Base-by-base conservation (phyloP, 2,113 vertebrate species). In the Zosterops japonicus region DNA sequence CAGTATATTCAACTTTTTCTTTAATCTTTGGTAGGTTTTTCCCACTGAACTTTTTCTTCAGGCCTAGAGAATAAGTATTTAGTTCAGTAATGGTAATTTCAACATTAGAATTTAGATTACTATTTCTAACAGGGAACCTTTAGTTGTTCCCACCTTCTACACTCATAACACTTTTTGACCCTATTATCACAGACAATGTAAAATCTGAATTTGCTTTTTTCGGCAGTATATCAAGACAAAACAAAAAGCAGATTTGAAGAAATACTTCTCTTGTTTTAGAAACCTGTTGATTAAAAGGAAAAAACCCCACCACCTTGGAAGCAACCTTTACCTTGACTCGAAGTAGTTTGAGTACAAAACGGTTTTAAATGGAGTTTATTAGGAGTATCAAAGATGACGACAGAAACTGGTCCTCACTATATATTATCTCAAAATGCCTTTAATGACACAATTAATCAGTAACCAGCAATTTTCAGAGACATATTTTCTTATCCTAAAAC, bases 11-110 rank as follows among this genome's bases (percentile, higher is more conserved):
- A 15, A n/a, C 31, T 4, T 56, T 88, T 93, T 98, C 98, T 6
- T 60, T 59, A 25, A 98, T 97, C 85, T 94, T 92, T 46, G 42
- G 76, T 74, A 98, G 56, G 4, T 35, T 33, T 33, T 44, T 95
- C 41, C 35, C 68, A 55, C 4, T 3, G 13, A 24, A 19, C 16
- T 69, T 94, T 50, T 67, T 82, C 70, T 77, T 94, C 28, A 2
- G 14, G 12, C 83, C 98, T 97, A 86, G 12, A 52, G 31, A 74
- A 15, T 7, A 53, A 80, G 31, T 8, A 85, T 35, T 52, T 50
- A 35, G 11, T 42, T 87, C 47, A 83, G 35, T 36, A 52, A 72
- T 9, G 29, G 59, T 36, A 67, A 72, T 57, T 80, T 72, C 52
- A 80, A 6, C 18, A 42, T 36, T 35, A 71, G 17, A 77, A 52